Conservation (phyloP, 2,797 vertebrate genomes). For the Mallotus villosus region DNA sequence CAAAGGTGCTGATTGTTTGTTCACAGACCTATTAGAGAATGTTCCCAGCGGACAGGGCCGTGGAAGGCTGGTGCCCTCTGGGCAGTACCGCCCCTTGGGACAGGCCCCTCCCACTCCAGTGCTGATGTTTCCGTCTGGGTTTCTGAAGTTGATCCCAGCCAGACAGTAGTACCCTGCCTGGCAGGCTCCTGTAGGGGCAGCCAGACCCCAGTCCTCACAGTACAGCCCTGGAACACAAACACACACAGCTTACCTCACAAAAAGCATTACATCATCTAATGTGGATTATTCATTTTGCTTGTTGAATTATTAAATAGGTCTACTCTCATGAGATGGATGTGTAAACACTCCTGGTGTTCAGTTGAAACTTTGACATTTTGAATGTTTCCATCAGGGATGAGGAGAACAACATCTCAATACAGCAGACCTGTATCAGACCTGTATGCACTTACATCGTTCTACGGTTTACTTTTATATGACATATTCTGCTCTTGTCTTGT, state of each 20-base stretch:
- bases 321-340: no score
- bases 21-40: slow-evolving; percentile 82
- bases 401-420: no score
- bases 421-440: no score
- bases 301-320: no score
- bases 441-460: no score
- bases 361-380: no score
- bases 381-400: no score
- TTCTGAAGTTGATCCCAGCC: slow-evolving; percentile 82
- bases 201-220: slow-evolving; percentile 83
- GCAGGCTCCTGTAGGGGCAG: slow-evolving; percentile 80
- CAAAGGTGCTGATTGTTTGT: neutral
- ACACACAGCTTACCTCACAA: neutral
- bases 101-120: slow-evolving; percentile 83
- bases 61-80: slow-evolving; percentile 79
- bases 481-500: no score
- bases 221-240: slow-evolving; percentile 72
- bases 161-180: slow-evolving; percentile 84
- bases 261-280: no score
- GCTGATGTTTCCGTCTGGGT: slow-evolving; percentile 77
- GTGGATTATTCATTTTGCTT: no score
- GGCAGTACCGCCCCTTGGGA: slow-evolving; percentile 86
- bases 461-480: no score
- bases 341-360: no score
- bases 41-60: slow-evolving; percentile 84